These are phyloP conservation scores for Digitonthophagus gazella DNA, from an alignment of 2,888 invertebrate species.

Conservation along the genomic window DNA sequence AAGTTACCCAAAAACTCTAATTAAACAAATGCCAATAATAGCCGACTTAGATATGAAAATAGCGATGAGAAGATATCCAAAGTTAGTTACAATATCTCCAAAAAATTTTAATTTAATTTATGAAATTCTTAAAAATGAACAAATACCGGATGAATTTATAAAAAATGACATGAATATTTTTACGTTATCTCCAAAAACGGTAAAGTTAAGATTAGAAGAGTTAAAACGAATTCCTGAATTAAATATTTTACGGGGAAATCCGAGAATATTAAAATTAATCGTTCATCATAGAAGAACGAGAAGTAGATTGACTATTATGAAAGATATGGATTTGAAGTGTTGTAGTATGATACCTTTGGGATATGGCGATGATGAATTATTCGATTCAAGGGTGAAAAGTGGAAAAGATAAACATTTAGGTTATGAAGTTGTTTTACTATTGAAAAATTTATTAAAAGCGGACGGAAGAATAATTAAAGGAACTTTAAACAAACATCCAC, in stretches of 20 bases:
- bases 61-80: constrained; percentile 59
- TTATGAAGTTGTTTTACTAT: constrained; percentile 50
- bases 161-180: constrained; percentile 57
- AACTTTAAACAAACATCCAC: constrained; percentile 62
- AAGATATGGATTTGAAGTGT: constrained; percentile 53
- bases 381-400: constrained; percentile 53
- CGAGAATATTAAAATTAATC: constrained; percentile 57
- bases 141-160: constrained; percentile 58
- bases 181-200: constrained; percentile 58
- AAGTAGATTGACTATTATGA: constrained; percentile 55
- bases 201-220: constrained; percentile 58
- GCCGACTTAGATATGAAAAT: constrained; percentile 58
- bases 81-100: constrained; percentile 61
- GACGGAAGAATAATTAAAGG: no score
- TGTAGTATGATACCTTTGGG: constrained; percentile 24
- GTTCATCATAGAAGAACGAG: constrained; percentile 53
- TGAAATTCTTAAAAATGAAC: constrained; percentile 55
- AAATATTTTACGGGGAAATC: constrained; percentile 59
- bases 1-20: constrained; percentile 56
- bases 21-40: constrained; percentile 56
- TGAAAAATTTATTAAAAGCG: constrained; percentile 47
- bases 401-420: constrained; percentile 57
- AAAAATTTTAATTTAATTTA: constrained; percentile 57
- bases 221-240: constrained; percentile 61
- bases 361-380: constrained; percentile 40